phyloP scores from a whole-genome alignment of 2,888 invertebrate genomes.

The Drosophila anceps region DNA sequence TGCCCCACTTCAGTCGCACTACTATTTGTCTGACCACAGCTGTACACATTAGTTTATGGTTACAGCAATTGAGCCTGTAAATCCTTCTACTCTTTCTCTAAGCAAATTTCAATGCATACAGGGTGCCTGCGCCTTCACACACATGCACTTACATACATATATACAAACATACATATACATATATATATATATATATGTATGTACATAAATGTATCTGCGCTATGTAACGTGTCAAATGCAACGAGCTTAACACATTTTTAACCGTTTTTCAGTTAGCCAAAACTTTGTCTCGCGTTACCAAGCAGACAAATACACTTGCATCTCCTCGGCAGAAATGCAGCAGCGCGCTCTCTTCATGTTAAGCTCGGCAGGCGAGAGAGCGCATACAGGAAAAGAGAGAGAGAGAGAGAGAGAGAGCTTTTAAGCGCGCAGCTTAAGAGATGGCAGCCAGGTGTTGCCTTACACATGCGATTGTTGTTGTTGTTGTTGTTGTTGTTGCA shows the following conservation, averaged over 20 bases:
- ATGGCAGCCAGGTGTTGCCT: conserved; percentile 40
- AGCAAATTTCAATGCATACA: neutral
- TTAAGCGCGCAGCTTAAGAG: conserved; percentile 14
- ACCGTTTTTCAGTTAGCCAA: neutral
- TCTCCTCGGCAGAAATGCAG: neutral
- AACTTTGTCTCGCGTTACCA: neutral
- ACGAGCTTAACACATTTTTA: neutral
- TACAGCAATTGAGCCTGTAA: no score
- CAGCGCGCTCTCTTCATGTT: neutral
- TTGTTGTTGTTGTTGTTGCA: conserved; percentile 35
- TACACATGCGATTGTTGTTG: conserved; percentile 31
- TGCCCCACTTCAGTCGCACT: no score
- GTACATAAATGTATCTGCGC: neutral
- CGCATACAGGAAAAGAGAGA: neutral
- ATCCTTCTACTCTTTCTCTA: neutral
- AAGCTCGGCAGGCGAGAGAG: conserved; percentile 2
- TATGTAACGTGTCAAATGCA: neutral
- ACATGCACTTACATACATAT: neutral
- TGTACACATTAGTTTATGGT: no score
- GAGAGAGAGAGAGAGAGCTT: conserved; percentile 11
- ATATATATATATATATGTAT: neutral
- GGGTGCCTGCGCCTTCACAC: neutral
- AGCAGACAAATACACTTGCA: neutral
- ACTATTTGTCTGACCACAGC: no score
- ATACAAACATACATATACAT: neutral